Percentiles rank a stretch among this genome's conserved stretches.
These are phyloP conservation scores for Panonychus citri DNA, from an alignment of 1,140 invertebrate genomes.

Conservation along the genomic window DNA sequence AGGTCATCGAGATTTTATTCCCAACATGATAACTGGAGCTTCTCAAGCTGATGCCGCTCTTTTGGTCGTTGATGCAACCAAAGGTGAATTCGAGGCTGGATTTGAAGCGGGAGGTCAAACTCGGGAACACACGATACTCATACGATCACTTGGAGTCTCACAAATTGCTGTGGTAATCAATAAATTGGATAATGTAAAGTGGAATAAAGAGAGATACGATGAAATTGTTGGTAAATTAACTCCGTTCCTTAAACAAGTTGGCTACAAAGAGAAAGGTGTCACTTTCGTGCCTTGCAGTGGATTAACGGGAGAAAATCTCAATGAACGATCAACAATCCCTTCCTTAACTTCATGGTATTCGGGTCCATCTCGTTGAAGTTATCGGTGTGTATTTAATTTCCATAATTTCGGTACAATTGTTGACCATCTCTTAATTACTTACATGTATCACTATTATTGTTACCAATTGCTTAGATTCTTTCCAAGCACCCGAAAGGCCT, in stretches of 20 bases:
- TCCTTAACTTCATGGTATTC: conserved; percentile 55
- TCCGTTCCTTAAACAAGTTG: conserved; percentile 78
- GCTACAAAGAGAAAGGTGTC: conserved; percentile 66
- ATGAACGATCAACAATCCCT: conserved; percentile 37
- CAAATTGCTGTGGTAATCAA: conserved; percentile 65
- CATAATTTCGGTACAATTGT: no score
- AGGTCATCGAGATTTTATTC: conserved; percentile 93
- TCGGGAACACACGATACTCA: conserved; percentile 78
- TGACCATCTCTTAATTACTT: not conserved
- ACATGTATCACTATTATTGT: not conserved
- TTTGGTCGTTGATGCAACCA: conserved; percentile 73
- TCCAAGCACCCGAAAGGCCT: conserved; percentile 49
- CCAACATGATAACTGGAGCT: conserved; percentile 95
- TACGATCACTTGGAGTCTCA: conserved; percentile 61
- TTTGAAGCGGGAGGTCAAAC: conserved; percentile 95
- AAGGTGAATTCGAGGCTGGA: conserved; percentile 94
- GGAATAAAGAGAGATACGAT: conserved; percentile 53
- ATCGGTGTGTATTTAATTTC: conserved; percentile 33
- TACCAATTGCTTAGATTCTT: conserved; percentile 34
- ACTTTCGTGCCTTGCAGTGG: conserved; percentile 87
- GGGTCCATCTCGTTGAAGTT: conserved; percentile 56
- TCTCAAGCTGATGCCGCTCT: conserved; percentile 90
- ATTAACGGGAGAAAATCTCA: conserved; percentile 73
- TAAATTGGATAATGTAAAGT: conserved; percentile 56
- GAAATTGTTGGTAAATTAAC: conserved; percentile 65